Percentiles rank a stretch among this genome's conserved stretches.
These are phyloP conservation scores for Sebastes baramenuke DNA, from an alignment of 2,797 vertebrate species.

Conservation along the genomic window DNA sequence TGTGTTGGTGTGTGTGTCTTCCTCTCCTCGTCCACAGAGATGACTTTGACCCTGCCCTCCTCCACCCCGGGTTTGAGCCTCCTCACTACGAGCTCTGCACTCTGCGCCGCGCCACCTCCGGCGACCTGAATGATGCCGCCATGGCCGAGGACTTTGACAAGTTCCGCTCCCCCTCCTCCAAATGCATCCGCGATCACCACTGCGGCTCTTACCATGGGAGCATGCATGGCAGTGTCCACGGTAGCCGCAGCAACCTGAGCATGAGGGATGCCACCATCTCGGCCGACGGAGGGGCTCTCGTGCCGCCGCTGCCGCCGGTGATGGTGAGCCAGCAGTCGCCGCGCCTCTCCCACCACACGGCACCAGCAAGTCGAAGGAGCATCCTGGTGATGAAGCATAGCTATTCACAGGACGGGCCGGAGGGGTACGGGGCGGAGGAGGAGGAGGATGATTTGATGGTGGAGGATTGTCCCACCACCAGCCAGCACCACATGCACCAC, in stretches of 20 bases:
- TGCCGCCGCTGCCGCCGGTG: slow-evolving; percentile 21
- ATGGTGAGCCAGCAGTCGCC: slow-evolving; percentile 82
- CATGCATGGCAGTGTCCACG: slow-evolving; percentile 66
- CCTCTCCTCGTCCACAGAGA: slow-evolving; percentile 74
- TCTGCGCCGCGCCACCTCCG: slow-evolving; percentile 82
- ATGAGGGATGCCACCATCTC: slow-evolving; percentile 80
- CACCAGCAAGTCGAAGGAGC: slow-evolving; percentile 86
- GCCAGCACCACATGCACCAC: slow-evolving; percentile 73
- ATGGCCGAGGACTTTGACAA: slow-evolving; percentile 91
- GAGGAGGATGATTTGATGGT: slow-evolving; percentile 85
- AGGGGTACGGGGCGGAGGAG: slow-evolving; percentile 85
- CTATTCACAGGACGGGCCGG: slow-evolving; percentile 91
- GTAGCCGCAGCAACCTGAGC: slow-evolving; percentile 75
- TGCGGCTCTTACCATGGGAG: slow-evolving; percentile 93
- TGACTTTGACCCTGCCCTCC: slow-evolving; percentile 92
- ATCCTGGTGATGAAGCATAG: slow-evolving; percentile 96
- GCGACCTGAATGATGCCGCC: slow-evolving; percentile 84
- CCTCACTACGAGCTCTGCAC: slow-evolving; percentile 97
- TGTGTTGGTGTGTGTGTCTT: not conserved
- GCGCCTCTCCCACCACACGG: slow-evolving; percentile 83
- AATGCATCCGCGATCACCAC: slow-evolving; percentile 96
- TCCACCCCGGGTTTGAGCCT: slow-evolving; percentile 94
- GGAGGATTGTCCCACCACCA: slow-evolving; percentile 88
- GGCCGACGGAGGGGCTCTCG: slow-evolving; percentile 69
- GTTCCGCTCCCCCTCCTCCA: slow-evolving; percentile 90